Base-by-base conservation (phyloP, 1,140 invertebrate genomes). In the Stegodyphus dumicola region DNA sequence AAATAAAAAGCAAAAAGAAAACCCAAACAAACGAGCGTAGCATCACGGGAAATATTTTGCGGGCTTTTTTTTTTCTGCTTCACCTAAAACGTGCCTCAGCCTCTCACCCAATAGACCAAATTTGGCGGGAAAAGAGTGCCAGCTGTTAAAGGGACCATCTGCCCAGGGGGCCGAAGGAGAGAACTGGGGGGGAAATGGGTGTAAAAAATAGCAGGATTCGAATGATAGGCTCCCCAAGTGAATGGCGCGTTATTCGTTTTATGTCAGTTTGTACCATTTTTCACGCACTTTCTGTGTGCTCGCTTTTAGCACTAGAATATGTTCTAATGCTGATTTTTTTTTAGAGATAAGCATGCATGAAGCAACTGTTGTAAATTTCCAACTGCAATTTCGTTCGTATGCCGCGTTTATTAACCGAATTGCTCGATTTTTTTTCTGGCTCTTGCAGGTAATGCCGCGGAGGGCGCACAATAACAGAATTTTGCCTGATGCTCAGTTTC, bases 91-190 rank as follows among this genome's bases (percentile, higher is more conserved):
- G 33, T 33, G 33, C 33, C 33, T 33, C 33, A 33, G 33, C 33
- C 33, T 13, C 11, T n/a, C 5, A 5, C 7, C 17, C 66, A 2
- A 13, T 69, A 17, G 66, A 17, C 66, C 7, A 33, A 69, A 69
- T 11, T 18, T n/a, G 15, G 66, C 66, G 66, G 15, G 66, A 69
- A 69, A 69, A 69, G 66, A 10, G 66, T 17, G 7, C 66, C 66
- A 69, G 17, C 66, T 69, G 66, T 69, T 69, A 7, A 9, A 17
- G 66, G 66, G 66, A 69, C 66, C 66, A 69, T 69, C 66, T 69
- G 66, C 66, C 7, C 66, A 9, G 18, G 15, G 66, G 66, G 15
- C 15, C 10, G 17, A 33, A 69, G 5, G 66, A 17, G 66, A 17
- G 17, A 6, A 7, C 17, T 9, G 6, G 18, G 66, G 17, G 11